Evolutionary conservation across 37 sponge, comb jelly and placozoan genomes (phyloP), one percentile per base, ranked within the genome.

Genomic region (Theonella swinhoei): DNA sequence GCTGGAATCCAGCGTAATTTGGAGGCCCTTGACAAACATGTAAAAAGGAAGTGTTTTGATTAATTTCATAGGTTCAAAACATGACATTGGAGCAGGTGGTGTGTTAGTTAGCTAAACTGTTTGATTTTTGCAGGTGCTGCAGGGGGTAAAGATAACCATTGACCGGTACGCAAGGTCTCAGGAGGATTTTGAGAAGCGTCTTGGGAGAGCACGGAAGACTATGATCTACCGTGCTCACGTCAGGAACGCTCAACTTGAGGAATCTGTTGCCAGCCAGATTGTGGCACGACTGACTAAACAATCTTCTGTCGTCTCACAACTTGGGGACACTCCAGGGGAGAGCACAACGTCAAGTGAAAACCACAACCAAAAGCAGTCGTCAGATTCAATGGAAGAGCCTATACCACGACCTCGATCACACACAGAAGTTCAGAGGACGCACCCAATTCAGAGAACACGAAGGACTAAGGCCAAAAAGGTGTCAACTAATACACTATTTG

Each of bases 131-230:
- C 62, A 94, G 94, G 88, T 90, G n/a, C 63, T 94, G 25, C 81
- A 85, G 28, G 62, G 30, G 3, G 28, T 94, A 42, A 94, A 85
- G 60, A 47, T 42, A 3, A 68, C 42, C 4, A 68, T 94, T 4
- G 89, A 85, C 33, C 32, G 66, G 30, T 58, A 82, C 34, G 72
- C 64, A 0, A 62, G 74, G 32, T 65, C 75, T 24, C 74, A 88
- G 33, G 88, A 92, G 7, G 87, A 54, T 14, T 79, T 95, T 66
- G 90, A 88, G 36, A 37, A 42, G 42, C 62, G 86, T 20, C 58
- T 95, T 14, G 92, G 85, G 0, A 65, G 93, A 47, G 95, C 95
- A 0, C 68, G 93, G 31, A 95, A 95, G 93, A 95, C 95, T 0
- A 86, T 95, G 87, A 64, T 92, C 33, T 78, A 70, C 64, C 54